A percentile compares a stretch with the other conserved stretches of the same genome.
Conservation (phyloP, 1,140 invertebrate species). For the Ceratina australensis region DNA sequence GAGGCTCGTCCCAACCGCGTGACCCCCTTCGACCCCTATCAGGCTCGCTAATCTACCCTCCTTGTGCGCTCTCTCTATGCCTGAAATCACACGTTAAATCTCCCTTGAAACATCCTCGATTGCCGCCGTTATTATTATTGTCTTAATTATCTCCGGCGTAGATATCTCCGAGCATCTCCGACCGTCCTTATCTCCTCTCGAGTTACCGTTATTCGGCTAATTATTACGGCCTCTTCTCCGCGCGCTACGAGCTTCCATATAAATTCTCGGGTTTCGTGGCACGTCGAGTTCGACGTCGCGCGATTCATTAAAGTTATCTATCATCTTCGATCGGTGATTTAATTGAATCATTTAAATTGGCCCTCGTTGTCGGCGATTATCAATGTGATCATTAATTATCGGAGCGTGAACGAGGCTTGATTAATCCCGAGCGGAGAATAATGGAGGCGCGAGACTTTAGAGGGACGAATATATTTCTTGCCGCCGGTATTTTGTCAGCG, state of each 20-base stretch:
- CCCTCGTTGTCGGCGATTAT: constrained; percentile 20
- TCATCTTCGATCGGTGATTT: constrained; percentile 40
- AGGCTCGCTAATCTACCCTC: constrained; percentile 85
- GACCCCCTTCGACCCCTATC: constrained; percentile 91
- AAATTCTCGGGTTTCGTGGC: not conserved
- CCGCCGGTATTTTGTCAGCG: constrained; percentile 41
- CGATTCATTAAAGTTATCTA: constrained; percentile 46
- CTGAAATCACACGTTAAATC: constrained; percentile 75
- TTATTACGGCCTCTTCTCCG: not conserved
- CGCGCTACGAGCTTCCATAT: not conserved
- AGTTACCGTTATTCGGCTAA: not conserved
- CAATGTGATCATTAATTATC: constrained; percentile 55
- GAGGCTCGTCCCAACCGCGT: constrained; percentile 90
- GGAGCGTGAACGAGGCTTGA: constrained; percentile 49
- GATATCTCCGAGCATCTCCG: not conserved
- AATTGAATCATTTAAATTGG: constrained; percentile 59
- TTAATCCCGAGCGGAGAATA: constrained; percentile 31
- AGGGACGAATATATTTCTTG: constrained; percentile 45
- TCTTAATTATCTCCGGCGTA: constrained; percentile 16
- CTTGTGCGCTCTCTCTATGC: constrained; percentile 83
- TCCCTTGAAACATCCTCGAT: constrained; percentile 8
- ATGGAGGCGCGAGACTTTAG: constrained; percentile 10
- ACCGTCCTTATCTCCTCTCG: constrained; percentile 1
- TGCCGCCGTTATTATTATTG: constrained; percentile 33
- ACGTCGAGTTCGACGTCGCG: not conserved